These are phyloP conservation scores for Holothuria leucospilota DNA, from an alignment of 53 echinoderm and acorn worm genomes.

Conservation along the genomic window DNA sequence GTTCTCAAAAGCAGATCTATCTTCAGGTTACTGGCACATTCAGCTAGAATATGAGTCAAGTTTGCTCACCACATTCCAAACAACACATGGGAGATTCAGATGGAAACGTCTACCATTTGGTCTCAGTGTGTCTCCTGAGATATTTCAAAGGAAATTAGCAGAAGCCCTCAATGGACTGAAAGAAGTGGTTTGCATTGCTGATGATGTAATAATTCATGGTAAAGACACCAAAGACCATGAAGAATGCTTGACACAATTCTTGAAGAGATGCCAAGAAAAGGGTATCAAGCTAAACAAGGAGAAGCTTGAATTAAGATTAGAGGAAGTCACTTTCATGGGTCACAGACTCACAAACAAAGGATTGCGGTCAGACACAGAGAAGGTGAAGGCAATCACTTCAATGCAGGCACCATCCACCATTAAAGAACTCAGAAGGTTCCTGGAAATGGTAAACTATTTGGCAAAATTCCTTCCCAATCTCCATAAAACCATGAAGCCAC, in stretches of 20 bases:
- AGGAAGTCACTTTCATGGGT: too few species aligned
- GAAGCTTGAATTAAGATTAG: too few species aligned
- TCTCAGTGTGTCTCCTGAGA: too few species aligned
- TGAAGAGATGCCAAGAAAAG: too few species aligned
- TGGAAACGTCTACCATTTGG: slow-evolving; percentile 67
- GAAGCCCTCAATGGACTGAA: slow-evolving; percentile 56
- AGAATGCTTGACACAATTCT: too few species aligned
- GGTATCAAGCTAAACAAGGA: too few species aligned
- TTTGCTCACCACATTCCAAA: slow-evolving; percentile 1
- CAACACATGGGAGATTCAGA: background rate
- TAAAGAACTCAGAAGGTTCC: slow-evolving; percentile 55
- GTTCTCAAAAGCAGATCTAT: slow-evolving; percentile 55
- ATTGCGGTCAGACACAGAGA: too few species aligned
- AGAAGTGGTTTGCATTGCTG: slow-evolving; percentile 64
- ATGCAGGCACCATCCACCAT: slow-evolving; percentile 68
- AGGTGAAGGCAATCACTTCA: too few species aligned
- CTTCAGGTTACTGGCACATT: slow-evolving; percentile 69
- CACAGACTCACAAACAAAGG: too few species aligned
- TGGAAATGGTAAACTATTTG: slow-evolving; percentile 66
- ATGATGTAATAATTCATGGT: slow-evolving; percentile 68
- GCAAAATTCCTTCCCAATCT: too few species aligned
- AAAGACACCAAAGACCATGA: too few species aligned
- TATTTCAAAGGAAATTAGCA: slow-evolving; percentile 51
- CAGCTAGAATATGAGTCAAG: slow-evolving; percentile 68
- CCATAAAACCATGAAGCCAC: too few species aligned